Percentiles rank a stretch among this genome's conserved stretches.
These are phyloP conservation scores for Albula glossodonta DNA, from an alignment of 2,113 vertebrate species.

Conservation along the genomic window DNA sequence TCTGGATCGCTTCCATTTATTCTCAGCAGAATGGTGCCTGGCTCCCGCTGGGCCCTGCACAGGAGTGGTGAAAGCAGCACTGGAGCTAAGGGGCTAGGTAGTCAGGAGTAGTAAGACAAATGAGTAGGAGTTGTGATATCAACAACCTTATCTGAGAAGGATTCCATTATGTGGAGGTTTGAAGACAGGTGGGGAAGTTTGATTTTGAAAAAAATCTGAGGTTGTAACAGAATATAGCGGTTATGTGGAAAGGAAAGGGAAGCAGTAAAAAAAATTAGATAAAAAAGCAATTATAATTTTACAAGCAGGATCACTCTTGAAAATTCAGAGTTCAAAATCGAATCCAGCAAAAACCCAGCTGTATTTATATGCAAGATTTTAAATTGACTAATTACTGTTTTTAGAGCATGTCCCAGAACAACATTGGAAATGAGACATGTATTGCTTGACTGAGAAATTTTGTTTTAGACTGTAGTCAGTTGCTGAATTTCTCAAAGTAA, in stretches of 20 bases:
- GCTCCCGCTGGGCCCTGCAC: neutral
- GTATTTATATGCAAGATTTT: too few species aligned
- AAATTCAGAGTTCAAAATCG: too few species aligned
- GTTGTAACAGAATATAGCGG: neutral
- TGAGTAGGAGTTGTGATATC: neutral
- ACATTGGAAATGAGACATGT: neutral
- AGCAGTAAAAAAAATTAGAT: neutral
- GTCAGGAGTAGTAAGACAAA: neutral
- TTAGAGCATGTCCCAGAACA: neutral
- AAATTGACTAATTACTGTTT: too few species aligned
- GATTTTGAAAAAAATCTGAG: neutral
- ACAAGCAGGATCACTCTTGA: neutral
- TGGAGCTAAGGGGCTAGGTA: neutral
- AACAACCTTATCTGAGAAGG: neutral
- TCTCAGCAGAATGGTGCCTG: neutral
- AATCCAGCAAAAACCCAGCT: neutral
- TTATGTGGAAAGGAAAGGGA: neutral
- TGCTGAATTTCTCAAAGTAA: neutral
- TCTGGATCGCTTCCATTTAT: neutral
- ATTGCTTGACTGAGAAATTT: neutral
- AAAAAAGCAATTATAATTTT: neutral
- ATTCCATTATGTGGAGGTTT: neutral
- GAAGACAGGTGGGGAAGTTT: neutral
- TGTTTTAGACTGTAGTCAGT: neutral
- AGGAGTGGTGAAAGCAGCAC: neutral